A percentile compares a stretch with the other conserved stretches of the same genome.
phyloP scores from a whole-genome alignment of 2,113 vertebrate genomes.

The Cryptomyrus ogoouensis region DNA sequence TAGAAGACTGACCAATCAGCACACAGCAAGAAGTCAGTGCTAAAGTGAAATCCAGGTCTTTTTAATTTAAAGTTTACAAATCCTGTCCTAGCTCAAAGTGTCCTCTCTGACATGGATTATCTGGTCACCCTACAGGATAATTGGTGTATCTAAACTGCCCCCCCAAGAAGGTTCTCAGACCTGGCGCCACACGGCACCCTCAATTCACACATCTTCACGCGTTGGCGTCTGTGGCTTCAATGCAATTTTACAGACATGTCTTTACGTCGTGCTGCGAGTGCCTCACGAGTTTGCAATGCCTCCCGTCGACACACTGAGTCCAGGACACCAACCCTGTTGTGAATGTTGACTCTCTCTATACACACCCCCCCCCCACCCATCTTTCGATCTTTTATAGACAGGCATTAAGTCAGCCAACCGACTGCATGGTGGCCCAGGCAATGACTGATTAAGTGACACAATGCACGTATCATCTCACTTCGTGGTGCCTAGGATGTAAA shows the following conservation, averaged over 20 bases:
- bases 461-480: background rate
- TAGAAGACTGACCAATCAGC: background rate
- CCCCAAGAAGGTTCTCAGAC: background rate
- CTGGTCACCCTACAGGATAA: background rate
- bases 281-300: background rate
- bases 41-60: background rate
- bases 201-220: background rate
- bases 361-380: background rate
- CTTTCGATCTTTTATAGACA: background rate
- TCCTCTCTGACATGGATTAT: background rate
- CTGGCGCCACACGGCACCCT: background rate
- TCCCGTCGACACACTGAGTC: background rate
- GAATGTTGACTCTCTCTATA: background rate
- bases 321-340: background rate
- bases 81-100: background rate
- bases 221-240: background rate
- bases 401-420: background rate
- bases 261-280: background rate
- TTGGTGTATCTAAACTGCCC: background rate
- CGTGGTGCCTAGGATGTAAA: background rate
- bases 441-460: background rate
- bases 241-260: background rate
- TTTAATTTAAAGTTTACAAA: background rate
- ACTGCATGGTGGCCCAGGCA: background rate
- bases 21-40: background rate